A percentile compares a stretch with the other conserved stretches of the same genome.
phyloP scores from a whole-genome alignment of 2,113 vertebrate species.

The Amphiprion percula region DNA sequence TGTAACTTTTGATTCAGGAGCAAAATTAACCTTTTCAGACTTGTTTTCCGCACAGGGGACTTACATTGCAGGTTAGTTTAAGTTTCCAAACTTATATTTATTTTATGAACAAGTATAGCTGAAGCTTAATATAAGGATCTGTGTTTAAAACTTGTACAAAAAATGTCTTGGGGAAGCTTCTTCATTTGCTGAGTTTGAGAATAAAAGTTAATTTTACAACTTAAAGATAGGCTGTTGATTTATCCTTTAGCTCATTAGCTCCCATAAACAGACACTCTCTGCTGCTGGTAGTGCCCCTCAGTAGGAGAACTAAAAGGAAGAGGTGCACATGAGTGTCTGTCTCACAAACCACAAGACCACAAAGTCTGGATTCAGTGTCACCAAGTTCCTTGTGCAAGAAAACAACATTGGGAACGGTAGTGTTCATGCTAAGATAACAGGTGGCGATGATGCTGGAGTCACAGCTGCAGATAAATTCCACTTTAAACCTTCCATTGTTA shows the following conservation, averaged over 20 bases:
- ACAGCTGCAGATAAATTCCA: neutral
- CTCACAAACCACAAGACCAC: neutral
- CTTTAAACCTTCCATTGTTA: neutral
- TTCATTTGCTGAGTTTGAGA: too few relatives aligned
- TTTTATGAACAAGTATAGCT: too few relatives aligned
- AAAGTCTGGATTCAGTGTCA: neutral
- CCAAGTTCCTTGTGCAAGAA: neutral
- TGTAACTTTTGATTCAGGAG: conserved; percentile 65
- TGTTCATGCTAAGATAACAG: neutral
- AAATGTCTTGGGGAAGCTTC: too few relatives aligned
- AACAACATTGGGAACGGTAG: neutral
- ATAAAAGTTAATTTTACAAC: too few relatives aligned
- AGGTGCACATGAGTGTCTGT: neutral
- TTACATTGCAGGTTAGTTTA: neutral
- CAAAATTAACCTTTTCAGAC: neutral
- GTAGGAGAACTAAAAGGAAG: neutral
- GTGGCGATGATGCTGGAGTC: neutral
- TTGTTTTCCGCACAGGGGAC: neutral
- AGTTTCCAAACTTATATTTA: too few relatives aligned
- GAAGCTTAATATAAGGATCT: too few relatives aligned
- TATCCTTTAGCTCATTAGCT: too few relatives aligned
- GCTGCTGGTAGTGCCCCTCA: too few relatives aligned
- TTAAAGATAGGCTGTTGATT: too few relatives aligned
- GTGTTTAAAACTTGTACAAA: too few relatives aligned
- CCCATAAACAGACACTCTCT: too few relatives aligned